Base-by-base conservation (phyloP, 2,113 vertebrate genomes). In the Oostethus manadensis region DNA sequence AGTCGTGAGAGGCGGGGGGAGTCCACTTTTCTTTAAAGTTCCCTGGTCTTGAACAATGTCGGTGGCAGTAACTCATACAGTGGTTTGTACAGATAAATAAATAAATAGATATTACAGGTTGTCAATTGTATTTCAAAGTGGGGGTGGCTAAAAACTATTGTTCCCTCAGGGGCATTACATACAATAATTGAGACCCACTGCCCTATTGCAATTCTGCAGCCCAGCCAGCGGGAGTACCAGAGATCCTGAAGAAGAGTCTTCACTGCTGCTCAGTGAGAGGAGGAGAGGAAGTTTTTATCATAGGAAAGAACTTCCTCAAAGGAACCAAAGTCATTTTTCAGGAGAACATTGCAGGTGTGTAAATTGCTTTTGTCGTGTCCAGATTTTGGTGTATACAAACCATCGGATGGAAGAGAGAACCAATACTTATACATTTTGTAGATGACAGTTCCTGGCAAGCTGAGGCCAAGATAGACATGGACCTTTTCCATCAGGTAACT, bases 251-350 rank as follows among this genome's bases (percentile, higher is more conserved):
- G 88, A 99, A 99, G 84, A 99, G 96, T 73, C 91, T 99, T 51
- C 96, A 98, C 87, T 94, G 88, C 69, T 93, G 94, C 78, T 91
- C 94, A 15, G 93, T 93, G 66, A 95, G 89, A 87, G 97, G 97
- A 75, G 96, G 96, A 79, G 96, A 99, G 71, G 97, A 99, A 69
- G 92, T 99, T 55, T 99, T 99, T 78, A 90, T 99, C 66, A 98
- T 99, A 9, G 97, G 97, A 80, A 99, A 99, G 87, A 99, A 99
- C 87, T 99, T 99, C 86, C 92, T 99, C 62, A 98, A 98, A 90
- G 97, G 97, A 92, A 95, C 95, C 75, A 98, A 99, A 92, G 97
- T 99, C 77, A 89, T 98, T 87, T 99, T 99, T 87, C 97, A 99
- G 69, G 97, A 99, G 80, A 97, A 93, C 61, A 50, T 90, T 74